A percentile compares a stretch with the other conserved stretches of the same genome.
These are phyloP conservation scores for Holacanthus passer DNA, from an alignment of 2,113 vertebrate species.

Conservation along the genomic window DNA sequence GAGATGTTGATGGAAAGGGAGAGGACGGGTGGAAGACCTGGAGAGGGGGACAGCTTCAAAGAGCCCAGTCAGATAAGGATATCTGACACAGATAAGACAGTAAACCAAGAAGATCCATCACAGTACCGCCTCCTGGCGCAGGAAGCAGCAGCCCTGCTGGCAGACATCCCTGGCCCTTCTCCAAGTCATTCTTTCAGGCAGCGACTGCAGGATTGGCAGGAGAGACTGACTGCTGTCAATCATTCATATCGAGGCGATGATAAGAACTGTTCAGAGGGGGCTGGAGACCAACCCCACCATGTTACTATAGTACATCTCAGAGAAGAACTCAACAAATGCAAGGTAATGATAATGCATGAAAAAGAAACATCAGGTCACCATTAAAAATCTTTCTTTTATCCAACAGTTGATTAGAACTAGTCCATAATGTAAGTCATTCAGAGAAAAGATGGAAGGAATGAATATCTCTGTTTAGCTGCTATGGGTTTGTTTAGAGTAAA, in stretches of 20 bases:
- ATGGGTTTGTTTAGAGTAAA: background rate
- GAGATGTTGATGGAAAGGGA: conserved; percentile 87
- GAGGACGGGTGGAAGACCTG: conserved; percentile 42
- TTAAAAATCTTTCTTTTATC: background rate
- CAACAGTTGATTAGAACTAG: background rate
- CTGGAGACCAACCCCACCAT: conserved; percentile 77
- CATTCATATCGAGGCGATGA: conserved; percentile 57
- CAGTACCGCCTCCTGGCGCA: conserved; percentile 85
- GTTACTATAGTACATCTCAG: conserved; percentile 84
- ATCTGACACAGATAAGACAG: conserved; percentile 50
- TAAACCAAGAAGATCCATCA: conserved; percentile 77
- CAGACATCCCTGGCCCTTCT: conserved; percentile 78
- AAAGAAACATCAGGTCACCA: background rate
- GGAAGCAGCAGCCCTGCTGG: conserved; percentile 86
- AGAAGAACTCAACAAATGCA: conserved; percentile 87
- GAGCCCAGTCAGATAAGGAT: conserved; percentile 26
- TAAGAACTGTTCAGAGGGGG: conserved; percentile 41
- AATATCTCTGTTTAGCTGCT: background rate
- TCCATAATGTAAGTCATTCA: background rate
- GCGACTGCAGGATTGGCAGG: conserved; percentile 87
- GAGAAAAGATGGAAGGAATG: background rate
- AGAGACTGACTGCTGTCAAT: conserved; percentile 80
- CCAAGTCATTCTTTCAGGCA: conserved; percentile 79
- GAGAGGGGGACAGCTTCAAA: conserved; percentile 5
- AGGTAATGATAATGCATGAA: conserved; percentile 82